phyloP scores from a whole-genome alignment of 2,888 invertebrate species.

The Drosophila tanythrix region DNA sequence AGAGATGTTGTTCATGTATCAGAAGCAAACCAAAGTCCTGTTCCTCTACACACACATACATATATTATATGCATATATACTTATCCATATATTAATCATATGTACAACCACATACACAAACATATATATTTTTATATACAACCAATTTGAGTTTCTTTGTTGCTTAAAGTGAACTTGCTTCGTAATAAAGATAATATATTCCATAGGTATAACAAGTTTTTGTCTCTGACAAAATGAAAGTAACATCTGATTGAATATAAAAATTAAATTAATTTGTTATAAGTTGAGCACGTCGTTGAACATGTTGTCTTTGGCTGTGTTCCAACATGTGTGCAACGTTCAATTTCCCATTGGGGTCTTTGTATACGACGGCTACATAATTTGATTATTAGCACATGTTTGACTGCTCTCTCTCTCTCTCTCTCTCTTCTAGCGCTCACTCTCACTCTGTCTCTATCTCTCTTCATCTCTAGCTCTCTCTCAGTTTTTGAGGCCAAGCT shows the following conservation, averaged over 20 bases:
- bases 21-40: slow-evolving; percentile 10
- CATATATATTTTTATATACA: slow-evolving; percentile 31
- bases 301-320: background rate
- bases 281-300: background rate
- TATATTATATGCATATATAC: background rate
- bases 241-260: background rate
- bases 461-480: slow-evolving; percentile 10
- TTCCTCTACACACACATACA: background rate
- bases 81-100: slow-evolving; percentile 1
- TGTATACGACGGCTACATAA: slow-evolving; percentile 37
- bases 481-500: slow-evolving; percentile 11
- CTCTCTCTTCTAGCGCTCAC: slow-evolving; percentile 4
- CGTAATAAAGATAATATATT: slow-evolving; percentile 22
- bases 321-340: background rate
- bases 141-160: slow-evolving; percentile 7
- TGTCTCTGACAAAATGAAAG: background rate
- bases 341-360: slow-evolving; percentile 37
- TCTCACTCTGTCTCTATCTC: slow-evolving; percentile 6
- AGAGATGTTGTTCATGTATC: background rate
- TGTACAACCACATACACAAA: background rate
- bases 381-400: slow-evolving; percentile 66
- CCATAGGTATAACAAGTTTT: background rate
- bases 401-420: slow-evolving; percentile 6
- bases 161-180: slow-evolving; percentile 22
- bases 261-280: background rate